phyloP scores from a whole-genome alignment of 2,888 invertebrate species.

The Pollenia griseotomentosa region DNA sequence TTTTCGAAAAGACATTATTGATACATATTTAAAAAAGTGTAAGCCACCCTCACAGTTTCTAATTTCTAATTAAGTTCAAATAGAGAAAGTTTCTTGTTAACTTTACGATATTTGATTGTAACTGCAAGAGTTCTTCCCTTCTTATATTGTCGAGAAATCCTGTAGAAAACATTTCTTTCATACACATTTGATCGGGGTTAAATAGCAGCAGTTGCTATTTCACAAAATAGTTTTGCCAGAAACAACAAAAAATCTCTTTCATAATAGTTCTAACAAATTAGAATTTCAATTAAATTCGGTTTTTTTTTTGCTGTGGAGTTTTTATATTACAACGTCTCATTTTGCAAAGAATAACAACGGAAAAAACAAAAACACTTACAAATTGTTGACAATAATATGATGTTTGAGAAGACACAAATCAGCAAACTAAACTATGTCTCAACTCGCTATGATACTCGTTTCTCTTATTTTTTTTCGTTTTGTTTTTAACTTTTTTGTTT shows the following conservation, averaged over 20 bases:
- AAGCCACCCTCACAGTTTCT: too few relatives aligned
- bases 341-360: conserved; percentile 37
- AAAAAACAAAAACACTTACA: conserved; percentile 27
- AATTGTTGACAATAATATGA: conserved; percentile 65
- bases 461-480: background rate
- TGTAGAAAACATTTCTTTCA: background rate
- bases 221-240: conserved; percentile 12
- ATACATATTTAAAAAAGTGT: too few relatives aligned
- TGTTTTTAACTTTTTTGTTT: conserved; percentile 13
- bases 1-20: too few relatives aligned
- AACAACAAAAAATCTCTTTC: conserved; percentile 22
- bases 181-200: conserved; percentile 69
- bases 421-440: conserved; percentile 48
- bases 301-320: conserved; percentile 7
- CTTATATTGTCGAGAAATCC: background rate
- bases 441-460: conserved; percentile 27
- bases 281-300: conserved; percentile 61
- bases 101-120: background rate
- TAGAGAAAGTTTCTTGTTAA: too few relatives aligned
- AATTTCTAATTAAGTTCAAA: too few relatives aligned
- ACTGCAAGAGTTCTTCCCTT: conserved; percentile 31
- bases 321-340: conserved; percentile 26
- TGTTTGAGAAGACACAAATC: conserved; percentile 47
- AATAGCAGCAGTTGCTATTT: conserved; percentile 70
- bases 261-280: conserved; percentile 69